These are phyloP conservation scores for Xestia ashworthii DNA, from an alignment of 2,888 invertebrate species.

Conservation along the genomic window DNA sequence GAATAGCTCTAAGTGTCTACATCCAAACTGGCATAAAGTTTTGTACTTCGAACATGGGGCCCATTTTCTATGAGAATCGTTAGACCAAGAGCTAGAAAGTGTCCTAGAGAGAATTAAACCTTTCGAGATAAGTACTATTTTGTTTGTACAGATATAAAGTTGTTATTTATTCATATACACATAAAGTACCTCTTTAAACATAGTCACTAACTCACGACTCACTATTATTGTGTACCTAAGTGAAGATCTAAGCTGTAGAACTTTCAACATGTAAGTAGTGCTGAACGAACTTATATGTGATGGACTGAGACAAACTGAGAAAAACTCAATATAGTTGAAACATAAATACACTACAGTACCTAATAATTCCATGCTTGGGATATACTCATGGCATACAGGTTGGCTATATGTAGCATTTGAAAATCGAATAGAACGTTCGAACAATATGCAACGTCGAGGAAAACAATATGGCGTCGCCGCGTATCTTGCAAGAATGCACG, in stretches of 20 bases:
- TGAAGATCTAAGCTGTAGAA: neutral
- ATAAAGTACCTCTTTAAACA: neutral
- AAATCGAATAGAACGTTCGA: slow-evolving; percentile 28
- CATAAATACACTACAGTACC: neutral
- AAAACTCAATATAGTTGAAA: neutral
- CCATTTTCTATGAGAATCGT: too few relatives aligned
- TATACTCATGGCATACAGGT: neutral
- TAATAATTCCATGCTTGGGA: neutral
- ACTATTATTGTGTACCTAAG: slow-evolving; percentile 26
- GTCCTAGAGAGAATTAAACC: too few relatives aligned
- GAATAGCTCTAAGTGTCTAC: too few relatives aligned
- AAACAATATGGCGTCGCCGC: slow-evolving; percentile 25
- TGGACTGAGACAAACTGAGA: too few relatives aligned
- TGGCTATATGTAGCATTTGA: neutral
- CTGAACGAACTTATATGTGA: neutral
- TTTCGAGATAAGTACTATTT: too few relatives aligned
- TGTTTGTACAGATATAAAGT: too few relatives aligned
- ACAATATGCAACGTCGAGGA: slow-evolving; percentile 7
- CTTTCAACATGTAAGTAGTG: neutral
- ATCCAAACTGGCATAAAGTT: too few relatives aligned
- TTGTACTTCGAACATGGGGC: too few relatives aligned
- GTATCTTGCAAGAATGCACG: slow-evolving; percentile 7
- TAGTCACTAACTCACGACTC: slow-evolving; percentile 32
- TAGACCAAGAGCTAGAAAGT: too few relatives aligned
- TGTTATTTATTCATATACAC: neutral